A percentile compares a stretch with the other conserved stretches of the same genome.
phyloP scores from a whole-genome alignment of 2,113 vertebrate species.

The Solenodon paradoxus region DNA sequence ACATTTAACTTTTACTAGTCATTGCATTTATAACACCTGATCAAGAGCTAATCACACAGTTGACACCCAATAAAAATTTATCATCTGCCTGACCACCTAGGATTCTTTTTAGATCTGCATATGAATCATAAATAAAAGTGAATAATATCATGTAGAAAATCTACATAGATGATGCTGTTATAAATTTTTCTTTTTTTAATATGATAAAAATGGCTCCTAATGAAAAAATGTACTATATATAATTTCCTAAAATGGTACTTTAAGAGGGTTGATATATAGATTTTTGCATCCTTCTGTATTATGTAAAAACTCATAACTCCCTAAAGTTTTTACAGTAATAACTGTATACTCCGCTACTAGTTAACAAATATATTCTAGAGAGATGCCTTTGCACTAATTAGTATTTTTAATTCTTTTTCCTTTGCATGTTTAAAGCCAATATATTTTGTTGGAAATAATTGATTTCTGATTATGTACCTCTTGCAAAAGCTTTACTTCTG shows the following conservation, averaged over 20 bases:
- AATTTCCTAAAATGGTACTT: not conserved
- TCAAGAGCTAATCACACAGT: not conserved
- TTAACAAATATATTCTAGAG: constrained; percentile 8
- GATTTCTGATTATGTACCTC: constrained; percentile 18
- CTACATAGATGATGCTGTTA: not conserved
- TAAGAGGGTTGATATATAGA: not conserved
- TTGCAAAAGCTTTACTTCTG: constrained; percentile 22
- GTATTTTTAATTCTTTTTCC: constrained; percentile 15
- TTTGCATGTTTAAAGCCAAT: not conserved
- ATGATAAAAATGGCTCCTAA: not conserved
- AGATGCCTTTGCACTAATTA: not conserved
- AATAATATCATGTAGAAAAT: not conserved
- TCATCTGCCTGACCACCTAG: not conserved
- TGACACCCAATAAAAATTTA: not conserved
- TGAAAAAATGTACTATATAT: not conserved
- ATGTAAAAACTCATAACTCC: not conserved
- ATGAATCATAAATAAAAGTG: not conserved
- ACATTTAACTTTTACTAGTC: not conserved
- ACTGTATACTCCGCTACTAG: not conserved
- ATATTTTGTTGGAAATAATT: constrained; percentile 38
- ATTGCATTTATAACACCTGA: not conserved
- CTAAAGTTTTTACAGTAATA: not conserved
- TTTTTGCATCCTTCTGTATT: not conserved
- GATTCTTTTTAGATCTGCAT: not conserved
- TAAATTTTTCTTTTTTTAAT: not conserved